Conservation (phyloP, 2,113 vertebrate species). For the Scophthalmus maximus region DNA sequence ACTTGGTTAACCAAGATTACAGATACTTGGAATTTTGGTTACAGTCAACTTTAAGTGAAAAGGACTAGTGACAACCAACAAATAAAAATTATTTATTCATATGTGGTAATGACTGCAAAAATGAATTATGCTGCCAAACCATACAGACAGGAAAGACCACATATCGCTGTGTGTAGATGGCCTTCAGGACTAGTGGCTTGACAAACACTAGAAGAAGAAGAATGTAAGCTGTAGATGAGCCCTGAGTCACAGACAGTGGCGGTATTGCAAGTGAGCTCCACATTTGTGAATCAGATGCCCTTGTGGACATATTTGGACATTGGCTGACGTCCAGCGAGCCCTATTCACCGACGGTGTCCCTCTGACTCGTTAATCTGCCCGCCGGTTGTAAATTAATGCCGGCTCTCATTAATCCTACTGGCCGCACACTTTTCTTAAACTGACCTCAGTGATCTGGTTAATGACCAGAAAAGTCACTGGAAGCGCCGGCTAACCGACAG, state of each 20-base stretch:
- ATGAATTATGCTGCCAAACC: not conserved
- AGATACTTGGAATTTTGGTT: not conserved
- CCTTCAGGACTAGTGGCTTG: not conserved
- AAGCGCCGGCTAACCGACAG: not conserved
- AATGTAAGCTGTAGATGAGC: not conserved
- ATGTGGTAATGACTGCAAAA: not conserved
- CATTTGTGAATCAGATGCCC: conserved; percentile 75
- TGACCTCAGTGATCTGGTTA: conserved; percentile 9
- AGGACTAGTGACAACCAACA: not conserved
- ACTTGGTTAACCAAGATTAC: not conserved
- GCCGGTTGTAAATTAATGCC: conserved; percentile 64
- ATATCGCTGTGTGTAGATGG: not conserved
- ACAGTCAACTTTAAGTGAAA: not conserved
- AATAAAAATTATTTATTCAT: no score
- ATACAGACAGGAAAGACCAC: not conserved
- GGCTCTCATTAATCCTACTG: conserved; percentile 32
- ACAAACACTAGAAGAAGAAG: conserved; percentile 1
- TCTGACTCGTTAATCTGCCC: conserved; percentile 70
- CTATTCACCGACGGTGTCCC: conserved; percentile 63
- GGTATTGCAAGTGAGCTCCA: conserved; percentile 47
- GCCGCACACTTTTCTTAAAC: conserved; percentile 14
- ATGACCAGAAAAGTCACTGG: conserved; percentile 14
- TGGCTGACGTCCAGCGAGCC: conserved; percentile 66
- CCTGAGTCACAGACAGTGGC: not conserved
- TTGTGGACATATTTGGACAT: conserved; percentile 80